Evolutionary conservation across 2,888 invertebrate species (phyloP).

Genomic region (Capitulum mitella): DNA sequence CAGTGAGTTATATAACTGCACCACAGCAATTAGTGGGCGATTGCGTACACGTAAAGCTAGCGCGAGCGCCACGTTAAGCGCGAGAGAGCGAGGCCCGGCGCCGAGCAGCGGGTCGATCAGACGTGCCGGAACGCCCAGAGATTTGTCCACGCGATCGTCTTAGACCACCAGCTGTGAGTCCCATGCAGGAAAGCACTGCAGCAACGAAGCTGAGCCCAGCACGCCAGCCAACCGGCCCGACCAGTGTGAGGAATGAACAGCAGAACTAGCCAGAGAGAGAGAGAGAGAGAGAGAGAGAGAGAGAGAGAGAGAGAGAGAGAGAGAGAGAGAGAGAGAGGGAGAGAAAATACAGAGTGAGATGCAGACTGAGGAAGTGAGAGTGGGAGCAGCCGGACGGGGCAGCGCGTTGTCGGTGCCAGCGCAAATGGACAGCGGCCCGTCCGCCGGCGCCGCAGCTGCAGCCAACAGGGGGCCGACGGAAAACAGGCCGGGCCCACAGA

Average conservation of each 20-base stretch:
- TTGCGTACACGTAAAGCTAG: too few species aligned
- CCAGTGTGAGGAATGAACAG: too few species aligned
- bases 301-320: neutral
- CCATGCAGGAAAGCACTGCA: constrained; percentile 6
- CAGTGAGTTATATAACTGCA: too few species aligned
- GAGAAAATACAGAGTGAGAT: neutral
- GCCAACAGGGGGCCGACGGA: neutral
- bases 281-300: neutral
- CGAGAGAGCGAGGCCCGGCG: too few species aligned
- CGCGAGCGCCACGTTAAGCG: too few species aligned
- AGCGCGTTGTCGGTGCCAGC: too few species aligned
- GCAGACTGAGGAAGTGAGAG: neutral
- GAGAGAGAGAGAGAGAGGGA: neutral
- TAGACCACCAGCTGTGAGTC: neutral
- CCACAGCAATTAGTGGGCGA: too few species aligned
- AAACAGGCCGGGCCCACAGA: neutral
- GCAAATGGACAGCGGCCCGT: too few species aligned
- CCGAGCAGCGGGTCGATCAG: too few species aligned
- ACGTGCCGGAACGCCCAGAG: too few species aligned
- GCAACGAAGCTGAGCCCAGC: neutral
- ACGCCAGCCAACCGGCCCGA: neutral
- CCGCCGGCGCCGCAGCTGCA: neutral
- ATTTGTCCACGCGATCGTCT: too few species aligned
- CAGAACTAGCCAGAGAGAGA: neutral
- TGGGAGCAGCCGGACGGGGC: too few species aligned